Evolutionary conservation across 2,113 vertebrate species (phyloP).

Genomic region (Opisthocomus hoazin): DNA sequence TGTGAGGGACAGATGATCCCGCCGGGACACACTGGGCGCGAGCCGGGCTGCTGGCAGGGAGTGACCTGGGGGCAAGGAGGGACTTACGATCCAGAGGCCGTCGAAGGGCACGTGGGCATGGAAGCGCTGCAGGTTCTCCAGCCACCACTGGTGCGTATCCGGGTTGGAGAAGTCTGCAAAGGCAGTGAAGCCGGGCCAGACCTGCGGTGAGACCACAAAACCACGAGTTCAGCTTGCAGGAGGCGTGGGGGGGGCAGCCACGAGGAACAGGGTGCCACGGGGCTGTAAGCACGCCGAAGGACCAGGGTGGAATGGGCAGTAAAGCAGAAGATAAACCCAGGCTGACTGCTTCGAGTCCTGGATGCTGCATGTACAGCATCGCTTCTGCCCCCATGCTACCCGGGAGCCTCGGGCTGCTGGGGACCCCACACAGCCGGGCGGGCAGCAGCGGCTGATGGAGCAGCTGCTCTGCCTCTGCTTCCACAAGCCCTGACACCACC

Average conservation of each 20-base stretch:
- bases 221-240: accelerated
- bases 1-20: neutral
- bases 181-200: conserved; percentile 86
- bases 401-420: accelerated
- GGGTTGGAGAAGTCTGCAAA: conserved; percentile 84
- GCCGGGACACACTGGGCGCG: accelerated
- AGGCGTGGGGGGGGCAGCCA: neutral
- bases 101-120: conserved; percentile 79
- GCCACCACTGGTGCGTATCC: conserved; percentile 83
- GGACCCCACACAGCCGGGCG: accelerated
- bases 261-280: neutral
- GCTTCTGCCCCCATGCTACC: neutral
- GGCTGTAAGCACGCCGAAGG: neutral
- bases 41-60: neutral
- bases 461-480: neutral
- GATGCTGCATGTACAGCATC: neutral
- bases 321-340: neutral
- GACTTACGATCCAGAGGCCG: conserved; percentile 82
- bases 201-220: conserved; percentile 58
- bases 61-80: neutral
- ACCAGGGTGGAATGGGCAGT: neutral
- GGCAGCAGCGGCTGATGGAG: neutral
- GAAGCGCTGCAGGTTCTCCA: conserved; percentile 79
- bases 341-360: accelerated
- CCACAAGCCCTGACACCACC: neutral